These are phyloP conservation scores for Polypedilum vanderplanki DNA, from an alignment of 1,140 invertebrate species.

Conservation along the genomic window DNA sequence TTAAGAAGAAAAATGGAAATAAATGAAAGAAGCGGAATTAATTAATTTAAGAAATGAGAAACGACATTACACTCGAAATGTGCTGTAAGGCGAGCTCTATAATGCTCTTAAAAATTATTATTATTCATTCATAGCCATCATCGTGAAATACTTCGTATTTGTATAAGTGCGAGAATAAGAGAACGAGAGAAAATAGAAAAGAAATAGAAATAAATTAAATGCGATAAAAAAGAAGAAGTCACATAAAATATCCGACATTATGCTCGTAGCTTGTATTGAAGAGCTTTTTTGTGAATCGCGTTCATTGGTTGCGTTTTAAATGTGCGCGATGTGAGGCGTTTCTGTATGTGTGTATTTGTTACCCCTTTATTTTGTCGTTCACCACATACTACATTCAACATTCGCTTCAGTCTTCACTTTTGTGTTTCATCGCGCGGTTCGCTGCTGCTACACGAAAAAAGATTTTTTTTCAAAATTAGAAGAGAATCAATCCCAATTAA, in stretches of 20 bases:
- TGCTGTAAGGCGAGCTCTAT: no score
- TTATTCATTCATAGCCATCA: conserved; percentile 18
- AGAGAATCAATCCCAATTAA: conserved; percentile 3
- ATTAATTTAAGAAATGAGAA: conserved; percentile 26
- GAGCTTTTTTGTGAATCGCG: neutral
- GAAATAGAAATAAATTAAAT: no score
- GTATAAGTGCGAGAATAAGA: neutral
- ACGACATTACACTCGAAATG: conserved; percentile 1
- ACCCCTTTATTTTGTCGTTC: neutral
- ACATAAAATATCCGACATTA: conserved; percentile 25
- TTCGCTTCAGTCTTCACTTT: conserved; percentile 16
- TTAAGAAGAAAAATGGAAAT: neutral
- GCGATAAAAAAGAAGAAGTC: neutral
- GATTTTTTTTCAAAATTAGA: neutral
- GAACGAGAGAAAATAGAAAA: neutral
- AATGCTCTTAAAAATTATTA: conserved; percentile 22
- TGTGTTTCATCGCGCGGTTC: conserved; percentile 9
- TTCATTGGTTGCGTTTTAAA: neutral
- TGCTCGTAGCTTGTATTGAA: neutral
- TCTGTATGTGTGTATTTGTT: conserved; percentile 8
- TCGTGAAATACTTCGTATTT: neutral
- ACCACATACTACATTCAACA: neutral
- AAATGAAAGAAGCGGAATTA: conserved; percentile 2
- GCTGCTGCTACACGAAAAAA: neutral
- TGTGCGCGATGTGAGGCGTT: neutral